phyloP scores from a whole-genome alignment of 1,140 invertebrate genomes.

The Augochlora pura region DNA sequence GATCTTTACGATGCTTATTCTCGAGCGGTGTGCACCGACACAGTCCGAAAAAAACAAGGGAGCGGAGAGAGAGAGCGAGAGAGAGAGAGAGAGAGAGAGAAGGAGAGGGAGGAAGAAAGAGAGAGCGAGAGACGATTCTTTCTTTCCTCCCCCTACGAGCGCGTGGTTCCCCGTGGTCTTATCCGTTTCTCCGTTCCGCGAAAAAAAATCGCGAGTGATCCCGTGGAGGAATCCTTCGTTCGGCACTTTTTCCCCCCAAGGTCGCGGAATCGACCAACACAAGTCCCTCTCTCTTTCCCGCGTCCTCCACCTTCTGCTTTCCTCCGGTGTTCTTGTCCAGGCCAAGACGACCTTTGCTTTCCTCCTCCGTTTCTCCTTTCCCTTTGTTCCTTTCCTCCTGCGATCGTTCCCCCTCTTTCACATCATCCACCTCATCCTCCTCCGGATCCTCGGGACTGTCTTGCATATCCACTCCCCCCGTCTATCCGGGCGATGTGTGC shows the following conservation, averaged over 20 bases:
- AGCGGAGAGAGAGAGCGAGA: background rate
- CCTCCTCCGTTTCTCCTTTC: constrained; percentile 32
- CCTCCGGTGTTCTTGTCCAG: background rate
- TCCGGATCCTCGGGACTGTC: background rate
- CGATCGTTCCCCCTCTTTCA: background rate
- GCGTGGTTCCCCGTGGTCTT: background rate
- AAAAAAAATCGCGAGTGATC: constrained; percentile 40
- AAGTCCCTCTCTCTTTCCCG: background rate
- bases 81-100: too few relatives aligned
- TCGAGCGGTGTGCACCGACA: constrained; percentile 43
- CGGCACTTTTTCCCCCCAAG: constrained; percentile 54
- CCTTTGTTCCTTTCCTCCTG: constrained; percentile 16
- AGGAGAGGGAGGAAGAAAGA: too few relatives aligned
- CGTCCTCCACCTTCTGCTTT: background rate
- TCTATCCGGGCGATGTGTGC: constrained; percentile 18
- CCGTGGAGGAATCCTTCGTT: constrained; percentile 37
- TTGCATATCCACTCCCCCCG: constrained; percentile 36
- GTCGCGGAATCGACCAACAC: constrained; percentile 44
- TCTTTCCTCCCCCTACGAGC: background rate
- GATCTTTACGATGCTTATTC: constrained; percentile 76
- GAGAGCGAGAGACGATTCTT: too few relatives aligned
- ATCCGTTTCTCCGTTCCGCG: constrained; percentile 4
- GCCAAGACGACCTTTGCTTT: constrained; percentile 26
- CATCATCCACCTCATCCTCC: background rate
- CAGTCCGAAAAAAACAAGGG: constrained; percentile 58